These are phyloP conservation scores for Vidua macroura DNA, from an alignment of 2,113 vertebrate species.

Conservation along the genomic window DNA sequence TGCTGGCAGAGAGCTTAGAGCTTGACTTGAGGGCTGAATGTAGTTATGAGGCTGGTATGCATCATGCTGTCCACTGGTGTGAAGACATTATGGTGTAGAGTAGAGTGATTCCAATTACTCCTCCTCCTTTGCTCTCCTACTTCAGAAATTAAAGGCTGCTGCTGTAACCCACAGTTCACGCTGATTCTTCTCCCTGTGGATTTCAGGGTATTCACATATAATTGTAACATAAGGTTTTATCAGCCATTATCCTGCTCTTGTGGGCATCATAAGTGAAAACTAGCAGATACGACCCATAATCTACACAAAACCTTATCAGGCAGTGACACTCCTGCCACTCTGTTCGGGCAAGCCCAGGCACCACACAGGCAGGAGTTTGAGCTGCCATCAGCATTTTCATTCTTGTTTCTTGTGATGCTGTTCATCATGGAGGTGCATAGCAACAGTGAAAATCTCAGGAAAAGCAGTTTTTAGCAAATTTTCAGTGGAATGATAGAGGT, in stretches of 20 bases:
- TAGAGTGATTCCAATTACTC: not conserved
- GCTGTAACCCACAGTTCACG: not conserved
- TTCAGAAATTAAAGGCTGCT: slow-evolving; percentile 29
- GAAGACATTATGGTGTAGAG: not conserved
- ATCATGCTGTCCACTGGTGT: not conserved
- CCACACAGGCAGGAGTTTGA: not conserved
- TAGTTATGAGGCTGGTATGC: not conserved
- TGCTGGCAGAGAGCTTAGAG: not conserved
- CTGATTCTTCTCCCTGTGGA: not conserved
- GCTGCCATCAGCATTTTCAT: not conserved
- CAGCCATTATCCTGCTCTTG: not conserved
- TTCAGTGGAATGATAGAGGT: not conserved
- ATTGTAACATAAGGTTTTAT: not conserved
- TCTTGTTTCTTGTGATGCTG: not conserved
- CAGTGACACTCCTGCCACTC: not conserved
- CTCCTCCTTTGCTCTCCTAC: not conserved
- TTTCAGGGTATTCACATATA: not conserved
- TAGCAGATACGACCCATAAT: not conserved
- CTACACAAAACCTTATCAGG: not conserved
- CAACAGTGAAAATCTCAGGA: not conserved
- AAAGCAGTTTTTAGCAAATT: not conserved
- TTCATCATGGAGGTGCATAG: not conserved
- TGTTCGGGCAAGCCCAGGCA: not conserved
- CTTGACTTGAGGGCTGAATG: not conserved
- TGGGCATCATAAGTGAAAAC: not conserved